Conservation (phyloP, 2,888 invertebrate species). For the Cerastis rubricosa region DNA sequence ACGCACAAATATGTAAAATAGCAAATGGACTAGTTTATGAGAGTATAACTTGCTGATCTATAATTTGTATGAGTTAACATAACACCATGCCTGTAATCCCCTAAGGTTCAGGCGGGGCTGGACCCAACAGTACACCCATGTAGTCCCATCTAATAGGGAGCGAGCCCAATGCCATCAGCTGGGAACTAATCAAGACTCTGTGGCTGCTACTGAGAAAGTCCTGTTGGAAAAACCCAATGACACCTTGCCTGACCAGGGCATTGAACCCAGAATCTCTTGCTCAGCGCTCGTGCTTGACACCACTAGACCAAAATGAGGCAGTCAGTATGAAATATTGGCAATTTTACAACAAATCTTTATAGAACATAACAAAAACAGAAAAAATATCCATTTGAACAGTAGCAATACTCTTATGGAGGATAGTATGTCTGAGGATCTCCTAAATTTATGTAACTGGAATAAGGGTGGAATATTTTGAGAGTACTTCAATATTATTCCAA, state of each 20-base stretch:
- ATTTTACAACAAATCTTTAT: background rate
- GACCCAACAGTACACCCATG: background rate
- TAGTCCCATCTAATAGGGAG: background rate
- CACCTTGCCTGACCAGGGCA: background rate
- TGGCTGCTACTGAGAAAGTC: background rate
- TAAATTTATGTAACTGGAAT: background rate
- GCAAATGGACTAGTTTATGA: constrained; percentile 8
- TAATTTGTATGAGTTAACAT: background rate
- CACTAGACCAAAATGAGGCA: background rate
- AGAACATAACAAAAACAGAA: background rate
- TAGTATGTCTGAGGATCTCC: background rate
- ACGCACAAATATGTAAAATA: background rate
- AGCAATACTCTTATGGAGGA: background rate
- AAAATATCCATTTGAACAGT: background rate
- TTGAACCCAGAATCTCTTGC: background rate
- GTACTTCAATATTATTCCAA: constrained; percentile 19
- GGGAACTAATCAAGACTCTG: background rate
- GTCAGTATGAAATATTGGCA: background rate
- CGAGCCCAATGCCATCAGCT: background rate
- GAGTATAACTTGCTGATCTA: constrained; percentile 3
- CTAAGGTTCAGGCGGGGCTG: background rate
- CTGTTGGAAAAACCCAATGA: background rate
- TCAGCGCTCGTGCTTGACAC: background rate
- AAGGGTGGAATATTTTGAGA: constrained; percentile 19
- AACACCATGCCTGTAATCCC: too few relatives aligned